Percentiles rank a stretch among this genome's conserved stretches.
phyloP scores from a whole-genome alignment of 2,797 vertebrate species.

The Prunella strophiata region DNA sequence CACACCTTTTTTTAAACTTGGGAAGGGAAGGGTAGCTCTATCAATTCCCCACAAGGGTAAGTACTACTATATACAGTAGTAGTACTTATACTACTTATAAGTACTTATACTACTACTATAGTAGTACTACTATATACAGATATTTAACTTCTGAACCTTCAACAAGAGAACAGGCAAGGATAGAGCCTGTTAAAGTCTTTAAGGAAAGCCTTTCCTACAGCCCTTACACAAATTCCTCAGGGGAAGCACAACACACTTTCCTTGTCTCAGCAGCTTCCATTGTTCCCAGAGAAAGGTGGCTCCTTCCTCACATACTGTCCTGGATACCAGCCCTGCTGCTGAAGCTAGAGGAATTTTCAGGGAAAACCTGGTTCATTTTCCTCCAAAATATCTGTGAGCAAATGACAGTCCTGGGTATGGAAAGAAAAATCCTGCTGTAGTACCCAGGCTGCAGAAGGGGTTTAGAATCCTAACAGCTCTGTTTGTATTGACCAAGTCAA shows the following conservation, averaged over 20 bases:
- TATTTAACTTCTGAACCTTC: background rate
- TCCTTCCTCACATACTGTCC: background rate
- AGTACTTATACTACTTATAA: no score
- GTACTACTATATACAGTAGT: background rate
- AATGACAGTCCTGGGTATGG: background rate
- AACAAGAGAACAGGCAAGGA: background rate
- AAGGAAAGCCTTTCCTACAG: background rate
- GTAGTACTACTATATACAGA: background rate
- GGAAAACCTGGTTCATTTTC: background rate
- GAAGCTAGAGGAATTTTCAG: background rate
- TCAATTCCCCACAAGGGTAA: background rate
- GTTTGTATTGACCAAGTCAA: accelerated
- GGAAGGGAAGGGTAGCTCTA: background rate
- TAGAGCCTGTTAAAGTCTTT: background rate
- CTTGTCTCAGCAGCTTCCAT: background rate
- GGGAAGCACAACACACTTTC: background rate
- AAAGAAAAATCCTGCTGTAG: background rate
- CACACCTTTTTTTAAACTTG: background rate
- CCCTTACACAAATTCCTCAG: background rate
- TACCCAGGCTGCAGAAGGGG: background rate
- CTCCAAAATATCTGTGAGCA: background rate
- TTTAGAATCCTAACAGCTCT: background rate
- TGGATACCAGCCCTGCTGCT: background rate
- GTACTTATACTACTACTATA: no score
- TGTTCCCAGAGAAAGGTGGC: background rate